Conservation (phyloP, 2,113 vertebrate genomes). For the Otolemur garnettii region DNA sequence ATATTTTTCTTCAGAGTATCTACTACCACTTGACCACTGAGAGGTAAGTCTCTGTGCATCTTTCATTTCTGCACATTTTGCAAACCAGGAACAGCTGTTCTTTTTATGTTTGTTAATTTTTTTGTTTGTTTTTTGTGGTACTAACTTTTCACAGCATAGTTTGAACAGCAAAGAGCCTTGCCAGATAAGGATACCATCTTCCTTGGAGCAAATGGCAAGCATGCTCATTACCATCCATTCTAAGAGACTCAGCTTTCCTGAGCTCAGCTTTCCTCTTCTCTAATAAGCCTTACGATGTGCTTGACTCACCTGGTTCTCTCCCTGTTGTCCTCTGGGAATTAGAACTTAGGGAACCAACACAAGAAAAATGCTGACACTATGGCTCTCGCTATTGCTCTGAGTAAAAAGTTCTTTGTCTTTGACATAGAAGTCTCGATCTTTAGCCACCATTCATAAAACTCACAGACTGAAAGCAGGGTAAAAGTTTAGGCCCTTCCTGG, state of each 20-base stretch:
- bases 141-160: neutral
- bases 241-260: neutral
- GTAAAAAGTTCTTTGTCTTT: neutral
- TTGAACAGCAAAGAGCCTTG: neutral
- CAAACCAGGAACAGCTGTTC: neutral
- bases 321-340: accelerated
- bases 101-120: too few species aligned
- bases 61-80: neutral
- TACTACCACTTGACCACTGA: neutral
- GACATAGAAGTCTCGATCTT: neutral
- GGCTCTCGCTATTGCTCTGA: neutral
- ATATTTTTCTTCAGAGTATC: neutral
- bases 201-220: neutral
- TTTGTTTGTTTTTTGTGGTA: neutral
- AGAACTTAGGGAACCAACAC: neutral
- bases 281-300: neutral
- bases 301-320: neutral
- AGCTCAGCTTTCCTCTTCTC: neutral
- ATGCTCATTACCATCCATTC: neutral
- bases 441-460: neutral
- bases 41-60: neutral
- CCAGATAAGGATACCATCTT: neutral
- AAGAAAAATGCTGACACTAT: neutral
- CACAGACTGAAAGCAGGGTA: neutral
- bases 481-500: neutral